Base-by-base conservation (phyloP, 2,113 vertebrate genomes). In the Percopsis transmontana region DNA sequence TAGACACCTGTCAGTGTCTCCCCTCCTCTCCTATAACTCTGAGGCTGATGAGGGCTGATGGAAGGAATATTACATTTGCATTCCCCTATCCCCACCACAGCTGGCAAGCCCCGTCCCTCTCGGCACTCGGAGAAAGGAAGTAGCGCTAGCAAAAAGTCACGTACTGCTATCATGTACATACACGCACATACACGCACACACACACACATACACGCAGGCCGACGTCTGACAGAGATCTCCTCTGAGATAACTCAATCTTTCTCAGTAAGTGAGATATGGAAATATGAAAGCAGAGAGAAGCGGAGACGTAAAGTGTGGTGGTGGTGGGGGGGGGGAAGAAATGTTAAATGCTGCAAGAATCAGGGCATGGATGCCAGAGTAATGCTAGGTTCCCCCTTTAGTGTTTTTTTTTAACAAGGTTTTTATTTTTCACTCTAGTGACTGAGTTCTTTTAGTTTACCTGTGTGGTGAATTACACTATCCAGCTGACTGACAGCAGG, bases 61-160 rank as follows among this genome's bases (percentile, higher is more conserved):
- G 79, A 73, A 42, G 58, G 54, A 76, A 77, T 74, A 81, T 83
- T 86, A 79, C 74, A 72, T 80, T 69, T 80, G 77, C 74, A 80
- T 74, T 59, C 66, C n/a, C 10, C 71, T 70, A 47, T 67, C 57
- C 57, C 44, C 74, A 56, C 63, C 71, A 70, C 76, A 79, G 68
- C 79, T 83, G 77, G 62, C 60, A 66, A 62, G 57, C 38, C 66
- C 40, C 68, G 51, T 11, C 9, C 45, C 65, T 62, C 41, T 56
- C 39, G 50, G 70, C 71, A 45, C 53, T 56, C 59, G 52, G 62
- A 41, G 47, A 66, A 41, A 57, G 58, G 58, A 48, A 33, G 68
- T 79, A 54, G 77, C 64, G 24, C 23, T 38, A 58, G 58, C 20
- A 58, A 71, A 51, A 42, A 63, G 65, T 68, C 63, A 57, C 19